phyloP scores from a whole-genome alignment of 2,797 vertebrate species.

The Pipistrellus pygmaeus region DNA sequence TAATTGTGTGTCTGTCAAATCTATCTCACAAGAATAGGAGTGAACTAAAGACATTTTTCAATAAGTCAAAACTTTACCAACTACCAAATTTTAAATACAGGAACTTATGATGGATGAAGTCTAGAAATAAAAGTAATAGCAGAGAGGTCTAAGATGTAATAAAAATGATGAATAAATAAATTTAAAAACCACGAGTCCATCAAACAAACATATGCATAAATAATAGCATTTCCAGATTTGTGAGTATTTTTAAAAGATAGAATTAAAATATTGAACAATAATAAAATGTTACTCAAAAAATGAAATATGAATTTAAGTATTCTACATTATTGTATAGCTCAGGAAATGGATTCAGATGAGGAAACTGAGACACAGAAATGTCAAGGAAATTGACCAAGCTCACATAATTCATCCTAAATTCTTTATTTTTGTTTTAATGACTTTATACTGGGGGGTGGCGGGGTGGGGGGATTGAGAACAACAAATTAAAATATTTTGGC shows the following conservation, averaged over 20 bases:
- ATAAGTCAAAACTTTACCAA: neutral
- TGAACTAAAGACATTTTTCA: neutral
- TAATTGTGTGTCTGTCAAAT: neutral
- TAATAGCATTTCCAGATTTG: neutral
- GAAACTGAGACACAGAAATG: neutral
- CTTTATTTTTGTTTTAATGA: conserved; percentile 5
- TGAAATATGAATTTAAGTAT: conserved; percentile 12
- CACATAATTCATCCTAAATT: neutral
- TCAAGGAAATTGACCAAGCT: neutral
- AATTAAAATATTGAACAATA: neutral
- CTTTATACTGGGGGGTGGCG: neutral
- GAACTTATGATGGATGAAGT: neutral
- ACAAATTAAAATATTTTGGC: neutral
- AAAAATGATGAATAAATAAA: conserved; percentile 16
- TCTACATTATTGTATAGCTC: neutral
- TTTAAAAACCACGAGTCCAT: neutral
- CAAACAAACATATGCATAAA: neutral
- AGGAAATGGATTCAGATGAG: neutral
- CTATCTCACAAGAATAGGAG: neutral
- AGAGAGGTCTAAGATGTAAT: neutral
- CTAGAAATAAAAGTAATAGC: neutral
- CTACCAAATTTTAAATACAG: conserved; percentile 39
- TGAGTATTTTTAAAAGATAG: neutral
- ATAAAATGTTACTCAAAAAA: neutral
- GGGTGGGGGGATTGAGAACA: neutral